Conservation (phyloP, 1,140 invertebrate genomes). For the Lanistes nyassanus region DNA sequence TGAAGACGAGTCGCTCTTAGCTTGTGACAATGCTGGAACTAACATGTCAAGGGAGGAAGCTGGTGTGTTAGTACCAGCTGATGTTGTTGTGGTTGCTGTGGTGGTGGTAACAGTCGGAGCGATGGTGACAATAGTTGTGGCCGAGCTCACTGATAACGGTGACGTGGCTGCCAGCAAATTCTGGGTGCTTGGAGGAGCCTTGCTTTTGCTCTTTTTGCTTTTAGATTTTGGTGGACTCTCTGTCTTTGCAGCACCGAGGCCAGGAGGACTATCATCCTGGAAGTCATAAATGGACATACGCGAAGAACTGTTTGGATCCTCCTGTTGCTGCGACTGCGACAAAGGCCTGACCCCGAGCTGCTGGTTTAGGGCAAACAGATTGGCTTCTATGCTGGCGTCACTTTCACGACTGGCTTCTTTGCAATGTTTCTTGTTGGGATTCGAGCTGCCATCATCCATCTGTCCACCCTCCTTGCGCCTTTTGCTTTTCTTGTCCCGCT, state of each 20-base stretch:
- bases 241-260: background rate
- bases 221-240: constrained; percentile 3
- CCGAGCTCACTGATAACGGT: background rate
- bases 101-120: background rate
- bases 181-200: background rate
- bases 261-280: constrained; percentile 43
- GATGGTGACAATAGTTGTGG: background rate
- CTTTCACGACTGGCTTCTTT: background rate
- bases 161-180: background rate
- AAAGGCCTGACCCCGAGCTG: background rate
- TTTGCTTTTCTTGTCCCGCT: constrained; percentile 17
- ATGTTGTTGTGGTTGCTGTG: constrained; percentile 3
- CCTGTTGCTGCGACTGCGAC: constrained; percentile 17
- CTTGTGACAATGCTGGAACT: constrained; percentile 17
- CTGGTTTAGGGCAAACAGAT: constrained; percentile 6
- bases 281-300: constrained; percentile 54
- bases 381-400: background rate
- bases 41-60: constrained; percentile 22
- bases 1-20: constrained; percentile 6
- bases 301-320: constrained; percentile 23
- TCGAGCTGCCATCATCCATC: background rate
- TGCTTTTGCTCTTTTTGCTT: constrained; percentile 21
- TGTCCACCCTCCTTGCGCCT: background rate
- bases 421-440: background rate
- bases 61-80: constrained; percentile 21